Evolutionary conservation across 1,140 invertebrate genomes (phyloP).

Genomic region (Asobara japonica): DNA sequence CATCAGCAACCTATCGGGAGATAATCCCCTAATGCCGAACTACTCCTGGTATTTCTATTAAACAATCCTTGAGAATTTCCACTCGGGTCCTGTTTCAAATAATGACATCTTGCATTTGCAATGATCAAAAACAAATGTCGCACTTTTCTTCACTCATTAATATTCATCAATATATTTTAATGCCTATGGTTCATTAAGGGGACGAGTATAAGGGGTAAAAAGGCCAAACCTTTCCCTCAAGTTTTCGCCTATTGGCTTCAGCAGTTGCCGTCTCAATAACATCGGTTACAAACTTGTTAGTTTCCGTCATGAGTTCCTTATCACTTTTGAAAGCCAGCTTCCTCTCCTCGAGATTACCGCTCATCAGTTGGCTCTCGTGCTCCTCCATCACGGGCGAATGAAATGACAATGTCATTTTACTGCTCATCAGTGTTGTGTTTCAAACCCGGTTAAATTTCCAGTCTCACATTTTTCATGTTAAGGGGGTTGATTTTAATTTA

Average conservation of each 20-base stretch:
- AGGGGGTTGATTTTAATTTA: not conserved
- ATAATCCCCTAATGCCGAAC: too few relatives aligned
- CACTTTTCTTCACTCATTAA: not conserved
- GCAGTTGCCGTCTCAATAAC: constrained; percentile 59
- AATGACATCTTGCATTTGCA: too few relatives aligned
- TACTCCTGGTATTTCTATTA: too few relatives aligned
- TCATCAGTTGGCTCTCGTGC: constrained; percentile 51
- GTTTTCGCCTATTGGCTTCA: constrained; percentile 58
- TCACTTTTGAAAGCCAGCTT: constrained; percentile 63
- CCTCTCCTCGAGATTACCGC: constrained; percentile 54
- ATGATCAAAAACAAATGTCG: not conserved
- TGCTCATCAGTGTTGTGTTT: constrained; percentile 36
- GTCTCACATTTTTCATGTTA: constrained; percentile 1
- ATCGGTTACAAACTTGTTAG: constrained; percentile 59
- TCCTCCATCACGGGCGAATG: constrained; percentile 52
- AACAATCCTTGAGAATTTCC: too few relatives aligned
- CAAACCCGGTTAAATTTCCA: not conserved
- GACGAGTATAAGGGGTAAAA: not conserved
- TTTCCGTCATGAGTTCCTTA: constrained; percentile 62
- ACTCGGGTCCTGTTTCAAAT: too few relatives aligned
- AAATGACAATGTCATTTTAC: constrained; percentile 48
- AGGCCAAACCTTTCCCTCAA: constrained; percentile 48
- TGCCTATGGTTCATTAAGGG: not conserved
- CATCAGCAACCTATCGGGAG: too few relatives aligned
- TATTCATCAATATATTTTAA: not conserved